A percentile compares a stretch with the other conserved stretches of the same genome.
Evolutionary conservation across 2,888 invertebrate species (phyloP).

Genomic region (Apamea crenata): DNA sequence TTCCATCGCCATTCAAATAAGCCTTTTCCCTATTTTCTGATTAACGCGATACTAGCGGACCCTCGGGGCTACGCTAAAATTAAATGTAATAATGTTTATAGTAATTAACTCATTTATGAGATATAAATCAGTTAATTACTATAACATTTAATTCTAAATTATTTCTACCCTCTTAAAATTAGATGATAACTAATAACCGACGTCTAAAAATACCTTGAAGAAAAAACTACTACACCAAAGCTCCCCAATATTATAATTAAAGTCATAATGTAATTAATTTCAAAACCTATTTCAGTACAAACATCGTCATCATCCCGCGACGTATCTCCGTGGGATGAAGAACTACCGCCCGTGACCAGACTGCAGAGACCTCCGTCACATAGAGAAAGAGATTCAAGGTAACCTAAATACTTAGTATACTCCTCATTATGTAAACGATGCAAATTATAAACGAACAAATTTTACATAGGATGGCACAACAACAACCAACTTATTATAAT

Average conservation of each 20-base stretch:
- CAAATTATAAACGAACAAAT: no score
- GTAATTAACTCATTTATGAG: not conserved
- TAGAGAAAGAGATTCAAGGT: conserved; percentile 83
- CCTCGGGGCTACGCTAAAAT: not conserved
- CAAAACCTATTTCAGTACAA: conserved; percentile 82
- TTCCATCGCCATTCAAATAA: no score
- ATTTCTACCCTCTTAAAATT: not conserved
- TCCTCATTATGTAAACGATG: no score
- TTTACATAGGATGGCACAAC: no score
- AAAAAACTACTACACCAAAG: not conserved
- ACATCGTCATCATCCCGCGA: conserved; percentile 94
- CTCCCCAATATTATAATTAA: not conserved
- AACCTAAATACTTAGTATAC: not conserved
- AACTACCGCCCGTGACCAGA: conserved; percentile 87
- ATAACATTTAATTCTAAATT: not conserved
- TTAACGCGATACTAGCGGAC: not conserved
- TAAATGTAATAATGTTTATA: not conserved
- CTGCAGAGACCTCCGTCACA: conserved; percentile 80
- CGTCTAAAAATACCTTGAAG: not conserved
- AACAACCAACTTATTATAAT: no score
- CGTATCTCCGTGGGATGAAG: conserved; percentile 95
- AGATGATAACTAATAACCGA: not conserved
- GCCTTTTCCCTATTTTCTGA: not conserved
- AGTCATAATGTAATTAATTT: not conserved
- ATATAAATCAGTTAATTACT: no score